Conservation (phyloP, 2,888 invertebrate species). For the Dilophus febrilis region DNA sequence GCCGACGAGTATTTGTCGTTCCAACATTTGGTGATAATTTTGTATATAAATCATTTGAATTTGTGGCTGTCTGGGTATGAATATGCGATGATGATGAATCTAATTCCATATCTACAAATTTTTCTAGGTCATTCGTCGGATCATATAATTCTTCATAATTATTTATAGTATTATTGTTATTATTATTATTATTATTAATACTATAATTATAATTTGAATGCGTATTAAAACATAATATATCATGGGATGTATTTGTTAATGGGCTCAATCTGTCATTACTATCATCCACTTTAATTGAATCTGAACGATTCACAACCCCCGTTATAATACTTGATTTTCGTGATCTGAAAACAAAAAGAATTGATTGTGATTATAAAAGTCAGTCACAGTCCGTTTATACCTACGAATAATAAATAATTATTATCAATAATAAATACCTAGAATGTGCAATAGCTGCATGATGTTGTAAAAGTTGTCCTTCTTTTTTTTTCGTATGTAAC, state of each 20-base stretch:
- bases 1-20: slow-evolving; percentile 50
- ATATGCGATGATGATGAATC: slow-evolving; percentile 13
- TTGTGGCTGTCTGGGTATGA: too few relatives aligned
- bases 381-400: too few relatives aligned
- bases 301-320: slow-evolving; percentile 38
- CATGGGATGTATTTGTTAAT: slow-evolving; percentile 20
- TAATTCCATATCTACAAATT: slow-evolving; percentile 22
- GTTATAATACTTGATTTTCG: slow-evolving; percentile 47
- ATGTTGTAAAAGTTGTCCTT: slow-evolving; percentile 29
- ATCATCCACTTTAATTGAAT: slow-evolving; percentile 26
- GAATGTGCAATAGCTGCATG: slow-evolving; percentile 27
- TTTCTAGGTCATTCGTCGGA: slow-evolving; percentile 26
- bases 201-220: too few relatives aligned
- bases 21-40: slow-evolving; percentile 1
- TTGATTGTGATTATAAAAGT: too few relatives aligned
- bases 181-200: too few relatives aligned
- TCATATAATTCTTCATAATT: slow-evolving; percentile 23
- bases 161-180: slow-evolving; percentile 15
- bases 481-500: slow-evolving; percentile 35
- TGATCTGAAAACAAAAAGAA: slow-evolving; percentile 16
- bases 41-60: neutral
- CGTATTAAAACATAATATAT: neutral
- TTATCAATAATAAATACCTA: slow-evolving; percentile 15
- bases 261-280: slow-evolving; percentile 29
- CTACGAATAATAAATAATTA: too few relatives aligned